Base-by-base conservation (phyloP, 2,888 invertebrate genomes). In the Tetanocera ferruginea region DNA sequence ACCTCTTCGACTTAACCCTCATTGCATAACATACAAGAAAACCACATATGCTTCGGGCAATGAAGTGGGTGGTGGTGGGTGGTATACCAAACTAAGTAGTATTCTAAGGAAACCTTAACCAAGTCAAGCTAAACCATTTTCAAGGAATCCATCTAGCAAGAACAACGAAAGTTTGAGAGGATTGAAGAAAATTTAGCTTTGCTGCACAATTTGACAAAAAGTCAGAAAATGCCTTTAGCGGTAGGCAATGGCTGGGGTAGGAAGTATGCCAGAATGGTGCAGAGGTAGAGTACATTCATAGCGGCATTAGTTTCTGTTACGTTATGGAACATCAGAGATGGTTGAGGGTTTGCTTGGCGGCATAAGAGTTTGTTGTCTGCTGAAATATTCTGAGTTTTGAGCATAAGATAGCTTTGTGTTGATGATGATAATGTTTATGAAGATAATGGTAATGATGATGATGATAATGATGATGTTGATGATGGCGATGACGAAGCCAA, bases 21-120 rank as follows among this genome's bases (percentile, higher is more conserved):
- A 67, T 43, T 43, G 67, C 37, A 49, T 23, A 37, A 43, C 60
- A 43, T 34, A n/a, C 3, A 72, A 71, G 49, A 31, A 37, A 43
- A 69, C 76, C 55, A 60, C 85, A 83, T 82, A 86, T 85, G 84
- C 81, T 76, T 52, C 76, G 55, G 57, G 72, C 37, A 17, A 34
- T 19, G 19, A 28, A 34, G 28, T 52, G 52, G 52, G n/a, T 8
- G 52, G 34, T 19, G 3, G 55, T 55, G 23, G 17, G 55, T 6
- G 25, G n/a, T 23, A 23, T 11, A 5, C 14, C 19, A 28, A 3
- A 60, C 9, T 25, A 23, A 14, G 57, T 25, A 23, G 14, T 52
- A 3, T 52, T 55, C 55, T 2, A 23, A 19, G 43, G 43, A 43
- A 43, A 43, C 43, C 43, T 43, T 43, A 43, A 43, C 43, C 43